Percentiles rank a stretch among this genome's conserved stretches.
phyloP scores from a whole-genome alignment of 2,797 vertebrate species.

The Hippopotamyrus pictus region DNA sequence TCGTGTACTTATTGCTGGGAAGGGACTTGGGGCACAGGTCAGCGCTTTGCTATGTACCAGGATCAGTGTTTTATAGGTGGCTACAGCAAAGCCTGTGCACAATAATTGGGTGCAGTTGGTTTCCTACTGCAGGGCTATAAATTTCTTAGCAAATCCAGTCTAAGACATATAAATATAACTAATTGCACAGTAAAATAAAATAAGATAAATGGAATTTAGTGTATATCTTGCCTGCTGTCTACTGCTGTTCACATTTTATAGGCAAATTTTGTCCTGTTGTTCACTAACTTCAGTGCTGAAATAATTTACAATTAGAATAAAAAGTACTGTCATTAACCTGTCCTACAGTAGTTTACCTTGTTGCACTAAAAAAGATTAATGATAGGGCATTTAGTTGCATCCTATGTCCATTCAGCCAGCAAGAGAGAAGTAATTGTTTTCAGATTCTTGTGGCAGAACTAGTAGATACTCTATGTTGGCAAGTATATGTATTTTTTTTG shows the following conservation, averaged over 20 bases:
- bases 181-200: not conserved
- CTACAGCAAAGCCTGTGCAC: not conserved
- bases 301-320: not conserved
- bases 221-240: not conserved
- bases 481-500: conserved; percentile 38
- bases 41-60: not conserved
- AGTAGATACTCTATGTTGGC: conserved; percentile 57
- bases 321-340: not conserved
- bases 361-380: not conserved
- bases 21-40: not conserved
- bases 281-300: not conserved
- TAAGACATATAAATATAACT: conserved; percentile 5
- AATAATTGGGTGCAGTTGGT: not conserved
- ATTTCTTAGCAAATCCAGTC: conserved; percentile 3
- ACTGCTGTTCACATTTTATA: not conserved
- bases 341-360: not conserved
- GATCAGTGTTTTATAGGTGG: not conserved
- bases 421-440: conserved; percentile 50
- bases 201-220: conserved; percentile 6
- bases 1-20: not conserved
- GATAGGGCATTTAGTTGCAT: conserved; percentile 23
- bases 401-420: conserved; percentile 35
- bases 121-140: not conserved
- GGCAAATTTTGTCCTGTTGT: not conserved
- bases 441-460: conserved; percentile 35